Evolutionary conservation across 1,140 invertebrate species (phyloP).

Genomic region (Bombus sylvicola): DNA sequence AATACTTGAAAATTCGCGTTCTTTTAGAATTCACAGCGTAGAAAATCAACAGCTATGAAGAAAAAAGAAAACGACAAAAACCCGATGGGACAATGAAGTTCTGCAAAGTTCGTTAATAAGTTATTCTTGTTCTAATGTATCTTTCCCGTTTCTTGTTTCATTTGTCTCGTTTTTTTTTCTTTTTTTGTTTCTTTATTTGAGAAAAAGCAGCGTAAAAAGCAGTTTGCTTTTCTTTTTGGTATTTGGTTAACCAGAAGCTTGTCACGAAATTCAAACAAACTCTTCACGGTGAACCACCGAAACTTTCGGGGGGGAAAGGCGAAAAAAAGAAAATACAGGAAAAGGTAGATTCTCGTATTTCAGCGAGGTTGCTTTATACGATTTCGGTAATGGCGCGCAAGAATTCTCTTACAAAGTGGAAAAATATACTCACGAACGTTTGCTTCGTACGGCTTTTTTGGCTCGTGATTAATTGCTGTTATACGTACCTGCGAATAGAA

Average conservation of each 20-base stretch:
- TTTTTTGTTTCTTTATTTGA: neutral
- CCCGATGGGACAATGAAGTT: neutral
- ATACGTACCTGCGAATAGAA: conserved; percentile 36
- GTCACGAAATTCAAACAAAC: conserved; percentile 35
- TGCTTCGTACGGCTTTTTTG: too few relatives aligned
- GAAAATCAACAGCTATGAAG: too few relatives aligned
- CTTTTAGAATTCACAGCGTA: neutral
- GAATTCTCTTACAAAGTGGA: neutral
- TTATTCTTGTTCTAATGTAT: conserved; percentile 14
- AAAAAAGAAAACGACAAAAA: neutral
- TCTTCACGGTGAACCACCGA: neutral
- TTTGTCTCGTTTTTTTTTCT: too few relatives aligned
- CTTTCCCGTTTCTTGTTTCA: neutral
- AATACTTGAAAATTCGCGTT: neutral
- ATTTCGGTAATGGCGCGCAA: neutral
- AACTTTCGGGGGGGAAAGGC: neutral
- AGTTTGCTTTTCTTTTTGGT: neutral
- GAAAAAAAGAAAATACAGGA: neutral
- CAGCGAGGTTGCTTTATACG: conserved; percentile 3
- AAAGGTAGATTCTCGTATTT: neutral
- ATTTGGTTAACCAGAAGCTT: conserved; percentile 9
- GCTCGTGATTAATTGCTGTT: neutral
- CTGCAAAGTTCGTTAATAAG: conserved; percentile 9
- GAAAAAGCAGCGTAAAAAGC: neutral
- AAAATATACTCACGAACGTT: conserved; percentile 11